phyloP scores from a whole-genome alignment of 2,888 invertebrate genomes.

The Drosophila conformis region DNA sequence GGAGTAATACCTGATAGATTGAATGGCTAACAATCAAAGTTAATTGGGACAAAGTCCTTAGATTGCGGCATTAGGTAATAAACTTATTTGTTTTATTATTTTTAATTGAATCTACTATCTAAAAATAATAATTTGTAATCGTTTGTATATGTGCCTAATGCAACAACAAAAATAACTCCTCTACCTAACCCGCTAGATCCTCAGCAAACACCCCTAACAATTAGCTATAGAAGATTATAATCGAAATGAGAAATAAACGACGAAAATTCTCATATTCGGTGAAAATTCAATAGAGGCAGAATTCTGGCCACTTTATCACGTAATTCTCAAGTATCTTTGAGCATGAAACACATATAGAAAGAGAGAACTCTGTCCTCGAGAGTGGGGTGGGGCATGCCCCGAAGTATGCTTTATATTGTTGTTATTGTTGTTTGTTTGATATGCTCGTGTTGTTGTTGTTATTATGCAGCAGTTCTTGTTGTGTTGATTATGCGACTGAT shows the following conservation, averaged over 20 bases:
- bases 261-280: constrained; percentile 17
- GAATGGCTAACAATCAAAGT: constrained; percentile 49
- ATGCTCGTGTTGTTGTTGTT: constrained; percentile 56
- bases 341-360: constrained; percentile 13
- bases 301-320: constrained; percentile 77
- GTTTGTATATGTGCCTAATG: background rate
- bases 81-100: constrained; percentile 3
- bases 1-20: constrained; percentile 32
- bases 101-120: constrained; percentile 10
- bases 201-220: constrained; percentile 30
- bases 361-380: constrained; percentile 25
- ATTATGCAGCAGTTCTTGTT: constrained; percentile 76
- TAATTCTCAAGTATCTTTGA: constrained; percentile 67
- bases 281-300: constrained; percentile 21
- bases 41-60: constrained; percentile 54
- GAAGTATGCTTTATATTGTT: constrained; percentile 58
- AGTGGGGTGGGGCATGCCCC: constrained; percentile 30
- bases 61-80: constrained; percentile 12
- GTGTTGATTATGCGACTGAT: constrained; percentile 62
- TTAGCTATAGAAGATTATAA: constrained; percentile 45
- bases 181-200: background rate
- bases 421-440: constrained; percentile 62
- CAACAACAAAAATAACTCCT: background rate
- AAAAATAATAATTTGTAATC: constrained; percentile 34
- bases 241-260: constrained; percentile 28